A percentile compares a stretch with the other conserved stretches of the same genome.
Evolutionary conservation across 2,888 invertebrate genomes (phyloP).

Genomic region (Dimorphilus gyrociliatus): DNA sequence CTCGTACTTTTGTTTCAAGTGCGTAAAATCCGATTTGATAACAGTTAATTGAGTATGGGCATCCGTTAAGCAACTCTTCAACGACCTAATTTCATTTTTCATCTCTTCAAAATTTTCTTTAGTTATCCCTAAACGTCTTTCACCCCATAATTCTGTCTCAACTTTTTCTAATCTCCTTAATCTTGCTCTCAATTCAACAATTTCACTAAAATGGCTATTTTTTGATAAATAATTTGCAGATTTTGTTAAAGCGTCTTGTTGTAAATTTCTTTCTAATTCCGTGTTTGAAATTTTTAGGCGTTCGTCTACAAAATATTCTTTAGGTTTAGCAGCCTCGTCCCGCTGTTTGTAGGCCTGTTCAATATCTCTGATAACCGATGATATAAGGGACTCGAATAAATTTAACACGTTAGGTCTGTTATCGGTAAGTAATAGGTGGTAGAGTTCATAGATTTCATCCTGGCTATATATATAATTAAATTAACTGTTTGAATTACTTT

Average conservation of each 20-base stretch:
- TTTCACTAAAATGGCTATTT: too few relatives aligned
- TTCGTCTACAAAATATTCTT: too few relatives aligned
- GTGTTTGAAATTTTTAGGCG: too few relatives aligned
- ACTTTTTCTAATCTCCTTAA: too few relatives aligned
- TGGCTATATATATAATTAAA: too few relatives aligned
- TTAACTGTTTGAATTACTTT: too few relatives aligned
- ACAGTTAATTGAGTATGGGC: slow-evolving; percentile 44
- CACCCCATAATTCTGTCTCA: slow-evolving; percentile 16
- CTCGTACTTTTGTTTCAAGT: slow-evolving; percentile 39
- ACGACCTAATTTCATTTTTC: slow-evolving; percentile 37
- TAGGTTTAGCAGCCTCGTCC: too few relatives aligned
- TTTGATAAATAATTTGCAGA: too few relatives aligned
- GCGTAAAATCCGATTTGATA: slow-evolving; percentile 41
- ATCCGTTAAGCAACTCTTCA: slow-evolving; percentile 40
- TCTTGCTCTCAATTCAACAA: too few relatives aligned
- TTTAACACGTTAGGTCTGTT: slow-evolving; percentile 39
- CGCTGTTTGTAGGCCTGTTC: too few relatives aligned
- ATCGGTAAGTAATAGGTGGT: slow-evolving; percentile 40
- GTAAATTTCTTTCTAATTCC: too few relatives aligned
- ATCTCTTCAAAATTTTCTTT: slow-evolving; percentile 34
- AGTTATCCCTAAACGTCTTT: slow-evolving; percentile 16
- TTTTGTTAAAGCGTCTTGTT: too few relatives aligned
- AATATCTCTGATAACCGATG: slow-evolving; percentile 43
- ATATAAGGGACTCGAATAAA: slow-evolving; percentile 43
- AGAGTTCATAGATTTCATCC: slow-evolving; percentile 42